These are phyloP conservation scores for Danionella dracula DNA, from an alignment of 2,797 vertebrate species.

Conservation along the genomic window DNA sequence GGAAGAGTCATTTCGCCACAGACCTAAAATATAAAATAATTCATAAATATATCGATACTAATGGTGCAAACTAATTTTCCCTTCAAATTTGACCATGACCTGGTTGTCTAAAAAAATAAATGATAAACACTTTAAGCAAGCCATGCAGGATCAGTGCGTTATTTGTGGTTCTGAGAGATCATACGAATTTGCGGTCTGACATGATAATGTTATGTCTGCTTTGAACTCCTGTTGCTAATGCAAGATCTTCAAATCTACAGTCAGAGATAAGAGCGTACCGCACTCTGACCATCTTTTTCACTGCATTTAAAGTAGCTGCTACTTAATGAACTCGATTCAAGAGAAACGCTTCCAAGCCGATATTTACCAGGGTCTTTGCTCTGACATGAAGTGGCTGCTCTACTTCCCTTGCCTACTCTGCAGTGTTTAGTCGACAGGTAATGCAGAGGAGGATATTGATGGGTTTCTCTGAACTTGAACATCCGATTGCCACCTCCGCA, in stretches of 20 bases:
- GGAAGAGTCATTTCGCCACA: conserved; percentile 38
- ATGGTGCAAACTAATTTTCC: conserved; percentile 3
- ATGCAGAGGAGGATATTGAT: conserved; percentile 60
- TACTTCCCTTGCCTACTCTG: conserved; percentile 2
- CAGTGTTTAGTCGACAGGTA: conserved; percentile 37
- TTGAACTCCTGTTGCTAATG: not conserved
- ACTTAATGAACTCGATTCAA: not conserved
- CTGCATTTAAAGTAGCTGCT: not conserved
- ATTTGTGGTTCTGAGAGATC: not conserved
- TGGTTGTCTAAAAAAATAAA: not conserved
- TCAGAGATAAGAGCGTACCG: not conserved
- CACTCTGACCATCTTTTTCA: not conserved
- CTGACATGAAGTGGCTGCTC: not conserved
- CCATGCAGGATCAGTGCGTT: not conserved
- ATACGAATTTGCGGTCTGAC: conserved; percentile 7
- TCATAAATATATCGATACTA: conserved; percentile 23
- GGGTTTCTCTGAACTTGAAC: conserved; percentile 55
- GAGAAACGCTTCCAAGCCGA: not conserved
- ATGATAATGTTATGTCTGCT: conserved; percentile 6
- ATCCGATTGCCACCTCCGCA: conserved; percentile 45
- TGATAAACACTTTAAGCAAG: not conserved
- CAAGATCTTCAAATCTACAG: not conserved
- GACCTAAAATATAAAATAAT: conserved; percentile 5
- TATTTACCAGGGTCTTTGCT: not conserved
- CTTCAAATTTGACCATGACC: conserved; percentile 7